A percentile compares a stretch with the other conserved stretches of the same genome.
Conservation (phyloP, 92 coral and sea anemone genomes). For the Pocillopora grandis region DNA sequence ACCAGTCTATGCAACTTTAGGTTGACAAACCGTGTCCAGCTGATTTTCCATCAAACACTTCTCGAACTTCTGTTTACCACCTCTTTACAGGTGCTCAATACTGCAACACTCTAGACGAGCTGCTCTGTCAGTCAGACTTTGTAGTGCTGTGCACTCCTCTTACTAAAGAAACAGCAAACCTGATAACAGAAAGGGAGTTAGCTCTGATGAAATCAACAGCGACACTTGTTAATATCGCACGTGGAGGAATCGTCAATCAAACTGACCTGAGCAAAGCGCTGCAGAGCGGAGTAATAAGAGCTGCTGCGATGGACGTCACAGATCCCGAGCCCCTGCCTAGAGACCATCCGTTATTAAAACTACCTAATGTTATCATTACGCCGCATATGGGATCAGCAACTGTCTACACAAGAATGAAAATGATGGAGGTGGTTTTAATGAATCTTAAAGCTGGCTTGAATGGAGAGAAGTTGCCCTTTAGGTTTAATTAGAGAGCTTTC, state of each 20-base stretch:
- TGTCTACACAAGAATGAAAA: conserved; percentile 50
- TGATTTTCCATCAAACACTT: background rate
- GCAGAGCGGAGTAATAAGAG: conserved; percentile 66
- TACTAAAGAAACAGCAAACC: conserved; percentile 63
- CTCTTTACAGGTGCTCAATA: conserved; percentile 53
- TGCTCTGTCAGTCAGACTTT: conserved; percentile 76
- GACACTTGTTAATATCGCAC: conserved; percentile 72
- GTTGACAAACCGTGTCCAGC: too few species aligned
- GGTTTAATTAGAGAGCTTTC: conserved; percentile 8
- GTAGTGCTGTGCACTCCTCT: conserved; percentile 68
- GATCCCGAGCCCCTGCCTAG: conserved; percentile 80
- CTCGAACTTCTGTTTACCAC: background rate
- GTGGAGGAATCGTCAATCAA: conserved; percentile 78
- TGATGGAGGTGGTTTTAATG: conserved; percentile 57
- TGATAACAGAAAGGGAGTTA: conserved; percentile 67
- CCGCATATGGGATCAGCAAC: conserved; percentile 79
- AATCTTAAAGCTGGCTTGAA: conserved; percentile 69
- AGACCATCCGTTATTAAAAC: conserved; percentile 73
- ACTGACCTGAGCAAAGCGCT: conserved; percentile 74
- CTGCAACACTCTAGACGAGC: conserved; percentile 57
- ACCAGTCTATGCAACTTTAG: too few species aligned
- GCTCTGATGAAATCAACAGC: conserved; percentile 76
- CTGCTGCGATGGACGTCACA: conserved; percentile 78
- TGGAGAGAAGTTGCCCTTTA: conserved; percentile 53
- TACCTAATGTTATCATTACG: conserved; percentile 63